Conservation (phyloP, 2,797 vertebrate species). For the Heteromormyrus szaboi region DNA sequence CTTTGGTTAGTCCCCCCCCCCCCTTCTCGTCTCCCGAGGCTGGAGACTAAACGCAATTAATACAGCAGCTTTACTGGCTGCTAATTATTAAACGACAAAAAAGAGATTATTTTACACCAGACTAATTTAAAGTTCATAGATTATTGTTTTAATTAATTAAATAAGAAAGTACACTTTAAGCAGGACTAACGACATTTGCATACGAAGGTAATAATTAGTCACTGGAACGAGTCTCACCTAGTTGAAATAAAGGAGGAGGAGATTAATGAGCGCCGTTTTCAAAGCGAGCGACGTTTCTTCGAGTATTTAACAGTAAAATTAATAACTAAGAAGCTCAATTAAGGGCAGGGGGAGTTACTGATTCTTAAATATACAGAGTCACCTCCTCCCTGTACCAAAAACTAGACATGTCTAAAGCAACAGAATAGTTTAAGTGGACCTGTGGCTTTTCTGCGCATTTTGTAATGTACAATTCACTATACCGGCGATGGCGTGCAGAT, state of each 20-base stretch:
- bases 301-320: conserved; percentile 68
- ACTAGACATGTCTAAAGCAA: not conserved
- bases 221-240: conserved; percentile 35
- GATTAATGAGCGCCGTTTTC: conserved; percentile 56
- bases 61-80: conserved; percentile 85
- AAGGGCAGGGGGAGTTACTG: conserved; percentile 44
- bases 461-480: not conserved
- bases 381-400: conserved; percentile 31
- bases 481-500: not conserved
- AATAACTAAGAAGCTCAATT: conserved; percentile 64
- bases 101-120: conserved; percentile 80
- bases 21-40: conserved; percentile 73
- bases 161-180: conserved; percentile 66
- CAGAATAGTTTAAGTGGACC: conserved; percentile 1
- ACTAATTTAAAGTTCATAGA: conserved; percentile 94
- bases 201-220: conserved; percentile 57
- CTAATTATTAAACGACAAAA: conserved; percentile 93
- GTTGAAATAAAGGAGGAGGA: conserved; percentile 31
- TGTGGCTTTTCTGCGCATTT: not conserved
- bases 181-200: conserved; percentile 57
- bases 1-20: conserved; percentile 59
- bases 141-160: conserved; percentile 73
- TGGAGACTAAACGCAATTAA: conserved; percentile 93
- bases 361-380: conserved; percentile 44
- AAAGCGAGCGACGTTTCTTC: conserved; percentile 44